Evolutionary conservation across 2,797 vertebrate species (phyloP), one percentile per base, ranked within the genome.

Genomic region (Tadarida brasiliensis): DNA sequence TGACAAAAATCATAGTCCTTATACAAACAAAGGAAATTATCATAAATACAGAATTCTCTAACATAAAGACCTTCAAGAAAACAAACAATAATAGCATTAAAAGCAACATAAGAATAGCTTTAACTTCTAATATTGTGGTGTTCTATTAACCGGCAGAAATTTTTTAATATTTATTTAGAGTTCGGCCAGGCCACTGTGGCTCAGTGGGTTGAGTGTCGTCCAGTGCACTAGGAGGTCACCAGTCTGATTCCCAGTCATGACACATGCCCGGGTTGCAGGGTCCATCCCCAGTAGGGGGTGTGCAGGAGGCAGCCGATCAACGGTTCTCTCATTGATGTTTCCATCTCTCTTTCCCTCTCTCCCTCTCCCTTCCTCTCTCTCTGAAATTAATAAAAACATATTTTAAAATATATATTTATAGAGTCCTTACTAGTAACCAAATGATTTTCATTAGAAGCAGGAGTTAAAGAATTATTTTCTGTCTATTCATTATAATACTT

Each of bases 401-500:
- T 44, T 44, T 44, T 44, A 44, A 44, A 44, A 44, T 44, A 44
- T 44, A 44, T 44, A 44, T 44, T 44, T 51, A 59, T 30, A 26
- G 33, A 86, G 44, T 74, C 67, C 17, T 92, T 87, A 77, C 16
- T 59, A 80, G 59, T 63, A 19, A 84, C 26, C 16, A 71, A 91
- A 74, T 44, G 51, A 92, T 90, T 89, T 59, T 85, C 47, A 44
- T 73, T 81, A 95, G 65, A 97, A 93, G 35, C 17, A 89, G 17
- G 26, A 87, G 20, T 56, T 71, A 77, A 95, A 84, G n/a, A 63
- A 77, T 84, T 87, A 26, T 82, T 93, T 67, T 65, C 71, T 76
- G 30, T 5, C 59, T 93, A 51, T 76, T 86, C 28, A 28, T 77
- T 86, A 57, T 80, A 80, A 96, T 39, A 88, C 65, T 94, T 90